These are phyloP conservation scores for Spilogale gracilis DNA, from an alignment of 2,113 vertebrate species.

Conservation along the genomic window DNA sequence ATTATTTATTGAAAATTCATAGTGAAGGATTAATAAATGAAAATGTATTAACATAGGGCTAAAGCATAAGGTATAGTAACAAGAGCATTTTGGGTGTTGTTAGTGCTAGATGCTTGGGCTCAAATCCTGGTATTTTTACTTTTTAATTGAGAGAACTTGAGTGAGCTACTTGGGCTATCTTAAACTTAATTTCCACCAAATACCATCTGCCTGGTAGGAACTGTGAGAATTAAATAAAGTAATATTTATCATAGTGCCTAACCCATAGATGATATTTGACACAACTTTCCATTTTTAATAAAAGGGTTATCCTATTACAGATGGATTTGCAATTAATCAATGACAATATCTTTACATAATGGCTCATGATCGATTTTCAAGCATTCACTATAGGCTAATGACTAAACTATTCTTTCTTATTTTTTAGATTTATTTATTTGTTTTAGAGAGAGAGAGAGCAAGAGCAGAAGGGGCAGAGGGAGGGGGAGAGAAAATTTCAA, in stretches of 20 bases:
- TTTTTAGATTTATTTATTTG: background rate
- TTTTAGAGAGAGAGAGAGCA: background rate
- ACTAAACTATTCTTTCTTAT: background rate
- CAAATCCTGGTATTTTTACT: background rate
- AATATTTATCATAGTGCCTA: background rate
- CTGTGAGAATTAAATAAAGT: slow-evolving; percentile 5
- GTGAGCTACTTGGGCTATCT: background rate
- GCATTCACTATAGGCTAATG: background rate
- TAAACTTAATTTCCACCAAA: slow-evolving; percentile 17
- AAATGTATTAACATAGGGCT: background rate
- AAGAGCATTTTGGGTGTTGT: background rate
- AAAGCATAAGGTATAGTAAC: background rate
- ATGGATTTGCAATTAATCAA: background rate
- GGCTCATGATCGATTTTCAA: slow-evolving; percentile 36
- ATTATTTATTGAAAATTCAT: background rate
- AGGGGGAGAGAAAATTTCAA: background rate
- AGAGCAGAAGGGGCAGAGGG: background rate
- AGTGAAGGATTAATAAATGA: background rate
- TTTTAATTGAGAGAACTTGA: background rate
- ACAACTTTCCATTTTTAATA: background rate
- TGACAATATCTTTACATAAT: background rate
- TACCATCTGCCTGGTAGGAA: background rate
- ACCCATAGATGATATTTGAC: background rate
- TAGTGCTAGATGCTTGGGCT: background rate
- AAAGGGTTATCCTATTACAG: background rate